Base-by-base conservation (phyloP, 2,888 invertebrate species). In the Cetonia aurata region DNA sequence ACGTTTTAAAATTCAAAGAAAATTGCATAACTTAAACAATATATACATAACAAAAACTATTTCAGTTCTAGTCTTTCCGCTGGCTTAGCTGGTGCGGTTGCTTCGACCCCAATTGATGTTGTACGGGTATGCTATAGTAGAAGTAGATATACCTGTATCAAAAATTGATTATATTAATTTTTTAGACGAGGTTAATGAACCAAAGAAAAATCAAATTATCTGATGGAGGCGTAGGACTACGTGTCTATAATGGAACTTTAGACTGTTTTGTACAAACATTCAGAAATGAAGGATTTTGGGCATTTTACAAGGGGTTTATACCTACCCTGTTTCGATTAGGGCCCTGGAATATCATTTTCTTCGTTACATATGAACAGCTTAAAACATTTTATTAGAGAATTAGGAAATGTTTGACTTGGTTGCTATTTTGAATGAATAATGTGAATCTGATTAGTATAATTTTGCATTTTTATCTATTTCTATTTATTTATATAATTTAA, bases 331-430 rank as follows among this genome's bases (percentile, higher is more conserved):
- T 98, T 76, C 89, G 97, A 76, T 95, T 98, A 92, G 97, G 97
- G 0, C 97, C 98, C 4, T 98, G 97, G 97, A 97, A 97, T 86
- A 93, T 98, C 75, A 96, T 97, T 82, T 97, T 97, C 87, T 97
- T 97, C 86, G 89, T 96, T 81, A 93, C 95, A 8, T 97, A 96
- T 84, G 97, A 97, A 84, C 96, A 96, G 83, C 88, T 97, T 73
- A 96, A 96, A 84, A 88, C 89, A 77, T 79, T 92, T 71, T 91
- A 92, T 85, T 91, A 77, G 80, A 55, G 15, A 52, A 70, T 62
- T 53, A 50, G 17, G 17, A 1, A 42, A 42, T 12, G 42, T 12
- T 62, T 62, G 41, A 48, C 56, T 60, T 60, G 60, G 62, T 62
- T 62, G 62, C 48, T 62, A 25, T 59, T 25, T 6, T 48, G 25